A percentile compares a stretch with the other conserved stretches of the same genome.
These are phyloP conservation scores for Drosophila colorata DNA, from an alignment of 2,888 invertebrate species.

Conservation along the genomic window DNA sequence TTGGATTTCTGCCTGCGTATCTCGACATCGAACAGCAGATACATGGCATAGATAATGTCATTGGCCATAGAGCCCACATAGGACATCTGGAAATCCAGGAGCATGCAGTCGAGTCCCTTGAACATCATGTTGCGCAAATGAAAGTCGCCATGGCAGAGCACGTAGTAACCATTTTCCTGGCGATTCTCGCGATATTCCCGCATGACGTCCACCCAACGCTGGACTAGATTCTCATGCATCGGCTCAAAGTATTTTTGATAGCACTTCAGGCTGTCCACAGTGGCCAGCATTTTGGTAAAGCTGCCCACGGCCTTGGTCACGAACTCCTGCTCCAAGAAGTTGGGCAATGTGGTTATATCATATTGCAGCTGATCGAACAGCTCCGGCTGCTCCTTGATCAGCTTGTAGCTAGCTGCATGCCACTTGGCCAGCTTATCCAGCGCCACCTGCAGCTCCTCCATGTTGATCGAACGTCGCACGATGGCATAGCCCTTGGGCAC, in stretches of 20 bases:
- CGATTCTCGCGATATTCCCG: constrained; percentile 54
- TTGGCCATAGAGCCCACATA: constrained; percentile 59
- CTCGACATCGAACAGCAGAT: constrained; percentile 52
- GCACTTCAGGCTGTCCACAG: constrained; percentile 34
- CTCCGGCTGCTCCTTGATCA: constrained; percentile 67
- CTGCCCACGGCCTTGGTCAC: constrained; percentile 36
- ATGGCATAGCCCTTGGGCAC: constrained; percentile 46
- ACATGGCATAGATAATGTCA: constrained; percentile 60
- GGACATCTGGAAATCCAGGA: constrained; percentile 68
- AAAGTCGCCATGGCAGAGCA: constrained; percentile 72
- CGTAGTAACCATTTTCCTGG: constrained; percentile 47
- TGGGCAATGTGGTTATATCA: constrained; percentile 36
- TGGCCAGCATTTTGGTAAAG: constrained; percentile 52
- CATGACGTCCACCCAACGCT: constrained; percentile 21
- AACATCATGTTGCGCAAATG: constrained; percentile 73
- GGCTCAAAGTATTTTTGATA: constrained; percentile 62
- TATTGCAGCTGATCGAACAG: constrained; percentile 32
- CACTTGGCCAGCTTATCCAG: constrained; percentile 84
- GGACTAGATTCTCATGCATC: constrained; percentile 27
- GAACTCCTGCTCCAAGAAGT: constrained; percentile 35
- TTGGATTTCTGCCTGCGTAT: constrained; percentile 44
- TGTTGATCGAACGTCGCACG: constrained; percentile 72
- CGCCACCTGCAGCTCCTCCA: constrained; percentile 81
- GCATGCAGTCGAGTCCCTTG: constrained; percentile 50
- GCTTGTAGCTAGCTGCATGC: constrained; percentile 85